Base-by-base conservation (phyloP, 2,888 invertebrate species). In the Drepana falcataria region DNA sequence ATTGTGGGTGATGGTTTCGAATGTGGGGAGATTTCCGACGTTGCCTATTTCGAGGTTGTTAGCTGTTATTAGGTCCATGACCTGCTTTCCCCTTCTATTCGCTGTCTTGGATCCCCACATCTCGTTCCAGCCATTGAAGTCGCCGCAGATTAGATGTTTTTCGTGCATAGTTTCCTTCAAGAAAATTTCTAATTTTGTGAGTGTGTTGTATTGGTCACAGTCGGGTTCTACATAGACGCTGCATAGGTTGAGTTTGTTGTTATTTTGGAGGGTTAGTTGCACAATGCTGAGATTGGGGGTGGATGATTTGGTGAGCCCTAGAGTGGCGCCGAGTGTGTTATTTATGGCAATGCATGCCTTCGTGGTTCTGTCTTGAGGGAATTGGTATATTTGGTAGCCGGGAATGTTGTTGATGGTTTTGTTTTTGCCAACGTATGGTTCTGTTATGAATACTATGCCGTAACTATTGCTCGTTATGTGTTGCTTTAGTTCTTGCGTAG, bases 401-500 rank as follows among this genome's bases (percentile, higher is more conserved):
- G 65, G 53, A 35, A 21, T 57, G 0, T 58, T 60, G 49, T 63
- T 66, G 0, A 60, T 57, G n/a, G n/a, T n/a, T n/a, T n/a, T 0
- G 68, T 67, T 1, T 4, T 52, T 0, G 35, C 70, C 73, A 2
- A 66, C 64, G 47, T 72, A 74, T 0, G 73, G 71, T 60, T 74
- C 72, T 35, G 73, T 72, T 0, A 72, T 55, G 0, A 73, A 52
- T 3, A 68, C 68, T 0, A 69, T 21, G 0, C 41, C 3, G 0
- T 56, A 21, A 0, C 53, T 49, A 0, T 7, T 49, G 4, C 57
- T 49, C 21, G 48, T 48, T 0, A 66, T 68, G 5, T 35, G 58
- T n/a, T 59, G 53, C 0, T 65, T 9, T 0, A 69, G 54, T 48
- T 73, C 71, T 0, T 52, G 47, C 0, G 67, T 71, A 2, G 65